Conservation (phyloP, 2,888 invertebrate species). For the Geotrupes spiniger region DNA sequence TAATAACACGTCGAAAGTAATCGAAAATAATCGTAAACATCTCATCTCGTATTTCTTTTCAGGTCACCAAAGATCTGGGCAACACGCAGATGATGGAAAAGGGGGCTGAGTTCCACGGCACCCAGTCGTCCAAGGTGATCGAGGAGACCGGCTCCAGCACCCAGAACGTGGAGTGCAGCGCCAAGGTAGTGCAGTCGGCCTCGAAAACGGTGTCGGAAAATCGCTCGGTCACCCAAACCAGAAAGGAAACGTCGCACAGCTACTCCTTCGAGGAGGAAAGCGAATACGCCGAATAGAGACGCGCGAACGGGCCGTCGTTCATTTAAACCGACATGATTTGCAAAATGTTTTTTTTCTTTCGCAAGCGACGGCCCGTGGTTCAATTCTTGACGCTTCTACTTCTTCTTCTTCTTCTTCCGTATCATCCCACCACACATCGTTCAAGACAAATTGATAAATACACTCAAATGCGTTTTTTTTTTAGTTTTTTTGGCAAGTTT, state of each 20-base stretch:
- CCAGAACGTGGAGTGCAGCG: slow-evolving; percentile 40
- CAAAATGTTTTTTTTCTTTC: too few species aligned
- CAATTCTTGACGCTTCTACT: too few species aligned
- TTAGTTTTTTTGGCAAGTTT: too few species aligned
- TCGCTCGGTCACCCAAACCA: slow-evolving; percentile 43
- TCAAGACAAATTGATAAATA: too few species aligned
- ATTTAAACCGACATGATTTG: too few species aligned
- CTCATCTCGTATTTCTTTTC: too few species aligned
- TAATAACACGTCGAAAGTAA: too few species aligned
- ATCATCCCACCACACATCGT: too few species aligned
- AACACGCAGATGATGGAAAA: slow-evolving; percentile 45
- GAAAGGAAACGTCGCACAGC: slow-evolving; percentile 45
- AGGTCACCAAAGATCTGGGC: slow-evolving; percentile 46
- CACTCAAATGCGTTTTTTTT: too few species aligned
- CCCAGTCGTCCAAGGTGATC: slow-evolving; percentile 43
- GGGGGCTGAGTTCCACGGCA: slow-evolving; percentile 44
- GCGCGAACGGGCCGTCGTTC: slow-evolving; percentile 1
- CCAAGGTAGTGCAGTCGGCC: slow-evolving; percentile 39
- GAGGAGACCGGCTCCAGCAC: slow-evolving; percentile 41
- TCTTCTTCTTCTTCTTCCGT: too few species aligned
- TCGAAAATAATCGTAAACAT: too few species aligned
- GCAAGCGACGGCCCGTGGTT: too few species aligned
- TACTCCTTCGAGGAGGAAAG: slow-evolving; percentile 48
- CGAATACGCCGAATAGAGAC: slow-evolving; percentile 38
- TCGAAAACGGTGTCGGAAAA: slow-evolving; percentile 40